A percentile compares a stretch with the other conserved stretches of the same genome.
phyloP scores from a whole-genome alignment of 2,797 vertebrate genomes.

The Clarias pachynema region DNA sequence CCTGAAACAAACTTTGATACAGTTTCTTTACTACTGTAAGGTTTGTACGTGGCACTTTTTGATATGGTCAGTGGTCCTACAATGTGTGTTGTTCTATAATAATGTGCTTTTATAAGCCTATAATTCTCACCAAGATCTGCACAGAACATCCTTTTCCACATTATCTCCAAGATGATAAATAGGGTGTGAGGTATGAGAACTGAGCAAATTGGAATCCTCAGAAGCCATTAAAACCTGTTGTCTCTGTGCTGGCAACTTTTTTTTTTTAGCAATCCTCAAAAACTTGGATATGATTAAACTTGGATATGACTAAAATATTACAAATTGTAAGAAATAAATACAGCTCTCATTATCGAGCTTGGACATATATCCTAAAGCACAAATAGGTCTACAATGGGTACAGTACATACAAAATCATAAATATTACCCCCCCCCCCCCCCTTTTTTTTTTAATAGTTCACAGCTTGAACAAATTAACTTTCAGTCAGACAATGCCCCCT shows the following conservation, averaged over 20 bases:
- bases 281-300: background rate
- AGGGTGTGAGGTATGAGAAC: background rate
- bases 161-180: background rate
- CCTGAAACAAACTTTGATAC: background rate
- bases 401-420: background rate
- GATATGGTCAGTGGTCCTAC: background rate
- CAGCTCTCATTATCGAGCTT: background rate
- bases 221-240: background rate
- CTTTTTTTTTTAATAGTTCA: background rate
- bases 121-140: background rate
- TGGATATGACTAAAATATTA: too few relatives aligned
- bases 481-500: conserved; percentile 16
- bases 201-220: background rate
- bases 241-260: background rate
- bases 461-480: background rate
- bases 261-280: background rate
- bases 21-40: background rate
- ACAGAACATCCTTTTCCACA: background rate
- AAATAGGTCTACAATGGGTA: background rate
- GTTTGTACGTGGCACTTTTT: background rate
- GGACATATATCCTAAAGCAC: background rate
- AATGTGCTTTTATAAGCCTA: background rate
- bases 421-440: too few relatives aligned
- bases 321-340: background rate
- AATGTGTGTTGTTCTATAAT: background rate